phyloP scores from a whole-genome alignment of 1,140 invertebrate species.

The Trachymyrmex cornetzi region DNA sequence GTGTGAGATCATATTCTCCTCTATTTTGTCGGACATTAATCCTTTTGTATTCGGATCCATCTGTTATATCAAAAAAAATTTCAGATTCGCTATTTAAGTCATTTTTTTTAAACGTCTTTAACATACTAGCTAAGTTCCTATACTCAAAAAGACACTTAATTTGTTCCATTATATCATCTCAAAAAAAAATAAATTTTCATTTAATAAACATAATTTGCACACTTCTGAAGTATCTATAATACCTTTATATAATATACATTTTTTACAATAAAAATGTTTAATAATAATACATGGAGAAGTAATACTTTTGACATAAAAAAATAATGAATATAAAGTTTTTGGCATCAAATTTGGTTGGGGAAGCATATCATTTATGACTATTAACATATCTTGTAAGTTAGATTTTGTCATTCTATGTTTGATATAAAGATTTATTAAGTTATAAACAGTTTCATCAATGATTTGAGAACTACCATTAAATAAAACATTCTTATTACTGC shows the following conservation, averaged over 20 bases:
- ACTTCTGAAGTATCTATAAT: background rate
- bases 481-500: background rate
- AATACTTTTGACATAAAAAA: background rate
- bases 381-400: background rate
- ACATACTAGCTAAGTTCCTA: background rate
- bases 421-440: background rate
- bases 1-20: slow-evolving; percentile 4
- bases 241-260: background rate
- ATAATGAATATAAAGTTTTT: background rate
- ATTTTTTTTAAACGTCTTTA: background rate
- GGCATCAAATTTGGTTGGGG: background rate
- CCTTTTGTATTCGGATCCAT: slow-evolving; percentile 1
- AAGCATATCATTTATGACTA: slow-evolving; percentile 6
- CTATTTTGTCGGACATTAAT: background rate
- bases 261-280: background rate
- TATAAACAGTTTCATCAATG: background rate
- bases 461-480: background rate
- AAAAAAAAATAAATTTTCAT: too few relatives aligned
- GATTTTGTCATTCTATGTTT: slow-evolving; percentile 1
- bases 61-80: background rate
- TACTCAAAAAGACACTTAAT: background rate
- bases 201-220: background rate
- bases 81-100: background rate
- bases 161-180: background rate
- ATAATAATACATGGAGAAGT: background rate